Conservation (phyloP, 2,888 invertebrate genomes). For the Lycocerus yunnanus region DNA sequence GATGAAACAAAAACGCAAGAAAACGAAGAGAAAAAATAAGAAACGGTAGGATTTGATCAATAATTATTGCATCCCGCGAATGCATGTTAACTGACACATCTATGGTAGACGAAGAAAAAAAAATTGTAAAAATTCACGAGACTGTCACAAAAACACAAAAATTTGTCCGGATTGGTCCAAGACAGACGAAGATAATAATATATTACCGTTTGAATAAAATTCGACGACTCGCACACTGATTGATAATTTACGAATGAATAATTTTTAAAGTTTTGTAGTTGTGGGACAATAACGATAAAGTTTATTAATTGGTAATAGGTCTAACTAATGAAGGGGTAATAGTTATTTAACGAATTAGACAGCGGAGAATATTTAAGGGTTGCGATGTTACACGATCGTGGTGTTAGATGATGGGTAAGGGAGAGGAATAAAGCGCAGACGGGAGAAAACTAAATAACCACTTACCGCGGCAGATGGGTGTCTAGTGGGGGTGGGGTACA, state of each 20-base stretch:
- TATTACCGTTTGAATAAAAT: background rate
- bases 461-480: constrained; percentile 78
- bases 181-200: too few species aligned
- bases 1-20: background rate
- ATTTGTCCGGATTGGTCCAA: background rate
- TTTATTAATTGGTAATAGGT: constrained; percentile 18
- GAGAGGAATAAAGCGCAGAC: constrained; percentile 30
- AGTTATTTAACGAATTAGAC: constrained; percentile 34
- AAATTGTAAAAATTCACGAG: background rate
- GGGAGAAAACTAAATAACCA: constrained; percentile 46
- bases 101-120: background rate
- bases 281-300: background rate
- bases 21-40: background rate
- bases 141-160: too few species aligned
- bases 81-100: background rate
- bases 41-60: background rate
- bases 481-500: constrained; percentile 78
- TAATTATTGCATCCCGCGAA: background rate
- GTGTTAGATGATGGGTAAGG: constrained; percentile 10
- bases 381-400: constrained; percentile 28
- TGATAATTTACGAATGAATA: background rate
- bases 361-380: constrained; percentile 28
- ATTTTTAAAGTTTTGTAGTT: background rate
- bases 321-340: constrained; percentile 30
- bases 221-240: background rate